Evolutionary conservation across 2,797 vertebrate genomes (phyloP), one percentile per base, ranked within the genome.

Genomic region (Dallia pectoralis): DNA sequence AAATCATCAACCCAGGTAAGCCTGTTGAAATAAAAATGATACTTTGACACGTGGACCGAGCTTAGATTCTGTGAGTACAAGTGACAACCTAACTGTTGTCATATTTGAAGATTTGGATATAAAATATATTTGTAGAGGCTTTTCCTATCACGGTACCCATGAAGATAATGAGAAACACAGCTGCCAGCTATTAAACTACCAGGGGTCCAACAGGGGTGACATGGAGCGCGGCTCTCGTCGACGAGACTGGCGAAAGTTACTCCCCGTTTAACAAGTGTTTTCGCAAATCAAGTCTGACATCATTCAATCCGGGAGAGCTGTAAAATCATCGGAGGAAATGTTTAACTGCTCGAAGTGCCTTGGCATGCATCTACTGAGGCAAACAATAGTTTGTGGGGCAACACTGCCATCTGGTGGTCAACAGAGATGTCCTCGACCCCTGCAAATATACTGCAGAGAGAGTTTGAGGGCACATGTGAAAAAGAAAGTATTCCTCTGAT

Each of bases 281-380:
- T 71, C 71, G 71, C 71, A 78, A 78, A 81, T 81, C 69, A 77
- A 81, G 77, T 73, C 74, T 83, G 81, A 87, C 76, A 75, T 87
- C 80, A 84, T 79, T 59, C 62, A 16, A 72, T 77, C 71, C 27
- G 48, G 27, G 36, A 40, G 33, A 29, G 71, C 48, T 44, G 75
- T 67, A 56, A 75, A 78, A 66, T 77, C 51, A 70, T 48, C 15
- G 2, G 8, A 33, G 48, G 49, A 25, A 67, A 61, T 29, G n/a
- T 65, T 40, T 48, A 73, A 78, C 47, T 25, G 62, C 67, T 44
- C 29, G 64, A 32, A 27, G 18, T 30, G 40, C 61, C 33, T 36
- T 36, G 33, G 3, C 1, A 48, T 18, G 29, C 25, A 19, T n/a
- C 12, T 5, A 32, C 18, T 8, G 36, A 19, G 61, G 12, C 7